Evolutionary conservation across 2,888 invertebrate species (phyloP).

Genomic region (Chymomyza caudatula): DNA sequence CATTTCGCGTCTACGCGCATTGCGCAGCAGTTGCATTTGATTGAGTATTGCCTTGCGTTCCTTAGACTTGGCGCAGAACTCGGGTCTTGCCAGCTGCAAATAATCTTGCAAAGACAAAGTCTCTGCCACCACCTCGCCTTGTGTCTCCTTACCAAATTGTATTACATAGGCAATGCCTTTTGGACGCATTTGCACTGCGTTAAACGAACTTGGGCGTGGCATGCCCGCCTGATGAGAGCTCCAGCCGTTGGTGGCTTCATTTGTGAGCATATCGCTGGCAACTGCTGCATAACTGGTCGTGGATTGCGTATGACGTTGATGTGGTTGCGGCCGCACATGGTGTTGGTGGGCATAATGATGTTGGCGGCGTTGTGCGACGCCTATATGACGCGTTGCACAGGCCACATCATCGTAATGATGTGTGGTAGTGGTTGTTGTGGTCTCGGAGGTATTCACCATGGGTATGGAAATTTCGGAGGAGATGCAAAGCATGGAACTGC

Average conservation of each 20-base stretch:
- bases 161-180: constrained; percentile 74
- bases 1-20: constrained; percentile 66
- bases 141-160: constrained; percentile 52
- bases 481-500: constrained; percentile 72
- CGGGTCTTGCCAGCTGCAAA: constrained; percentile 84
- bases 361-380: neutral
- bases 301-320: neutral
- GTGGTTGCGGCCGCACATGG: neutral
- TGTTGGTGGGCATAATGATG: neutral
- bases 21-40: constrained; percentile 70
- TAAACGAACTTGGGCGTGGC: neutral
- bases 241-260: constrained; percentile 1
- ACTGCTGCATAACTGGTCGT: constrained; percentile 33
- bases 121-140: constrained; percentile 13
- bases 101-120: constrained; percentile 82
- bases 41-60: constrained; percentile 73
- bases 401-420: constrained; percentile 77
- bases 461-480: constrained; percentile 77
- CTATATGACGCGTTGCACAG: constrained; percentile 32
- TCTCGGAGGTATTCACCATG: constrained; percentile 64
- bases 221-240: constrained; percentile 25
- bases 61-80: constrained; percentile 82
- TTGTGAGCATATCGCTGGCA: constrained; percentile 43
- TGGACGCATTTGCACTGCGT: constrained; percentile 68
- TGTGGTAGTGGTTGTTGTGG: constrained; percentile 73